phyloP scores from a whole-genome alignment of 2,113 vertebrate genomes.

The Atlantisia rogersi region DNA sequence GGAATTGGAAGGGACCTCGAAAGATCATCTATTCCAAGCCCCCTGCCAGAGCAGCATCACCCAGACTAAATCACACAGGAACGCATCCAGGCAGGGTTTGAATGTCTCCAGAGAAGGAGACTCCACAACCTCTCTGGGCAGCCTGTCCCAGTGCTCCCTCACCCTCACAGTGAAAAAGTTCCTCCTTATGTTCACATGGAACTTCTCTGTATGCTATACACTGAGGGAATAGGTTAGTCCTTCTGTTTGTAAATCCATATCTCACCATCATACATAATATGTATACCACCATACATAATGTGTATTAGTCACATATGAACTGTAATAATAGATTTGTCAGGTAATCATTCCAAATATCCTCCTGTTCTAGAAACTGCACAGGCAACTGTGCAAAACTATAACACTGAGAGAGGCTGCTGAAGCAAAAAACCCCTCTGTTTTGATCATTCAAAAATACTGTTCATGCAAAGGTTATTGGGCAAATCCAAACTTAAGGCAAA shows the following conservation, averaged over 20 bases:
- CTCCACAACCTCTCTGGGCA: no score
- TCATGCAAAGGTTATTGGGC: not conserved
- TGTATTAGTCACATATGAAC: not conserved
- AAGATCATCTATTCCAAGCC: no score
- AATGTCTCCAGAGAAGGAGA: no score
- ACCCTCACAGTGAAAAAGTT: no score
- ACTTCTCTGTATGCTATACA: not conserved
- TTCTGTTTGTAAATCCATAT: not conserved
- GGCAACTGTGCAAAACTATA: not conserved
- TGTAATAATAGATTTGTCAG: not conserved
- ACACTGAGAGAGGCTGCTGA: not conserved
- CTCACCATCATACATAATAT: not conserved
- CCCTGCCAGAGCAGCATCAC: no score
- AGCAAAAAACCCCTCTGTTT: not conserved
- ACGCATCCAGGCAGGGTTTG: no score
- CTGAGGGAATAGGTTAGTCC: not conserved
- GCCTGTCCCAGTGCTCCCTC: no score
- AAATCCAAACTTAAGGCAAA: conserved; percentile 11
- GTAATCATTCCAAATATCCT: not conserved
- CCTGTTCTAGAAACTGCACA: not conserved
- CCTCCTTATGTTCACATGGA: no score
- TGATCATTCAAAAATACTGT: not conserved
- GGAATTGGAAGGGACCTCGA: no score
- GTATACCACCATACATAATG: no score
- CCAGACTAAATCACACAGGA: no score